A percentile compares a stretch with the other conserved stretches of the same genome.
phyloP scores from a whole-genome alignment of 1,140 invertebrate genomes.

The Drosophila prosaltans region DNA sequence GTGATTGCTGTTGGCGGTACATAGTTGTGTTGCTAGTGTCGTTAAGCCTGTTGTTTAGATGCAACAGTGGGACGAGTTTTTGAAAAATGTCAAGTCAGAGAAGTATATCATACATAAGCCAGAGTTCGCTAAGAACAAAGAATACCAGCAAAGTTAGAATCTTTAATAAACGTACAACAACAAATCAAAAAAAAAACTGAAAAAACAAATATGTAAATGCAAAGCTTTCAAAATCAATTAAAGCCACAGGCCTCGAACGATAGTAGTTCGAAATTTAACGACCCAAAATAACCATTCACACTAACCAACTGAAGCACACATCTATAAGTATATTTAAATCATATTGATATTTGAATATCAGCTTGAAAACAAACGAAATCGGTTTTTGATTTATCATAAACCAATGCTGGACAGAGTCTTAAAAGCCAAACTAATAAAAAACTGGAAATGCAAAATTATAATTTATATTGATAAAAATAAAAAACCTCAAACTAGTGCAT shows the following conservation, averaged over 20 bases:
- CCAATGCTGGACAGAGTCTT: slow-evolving; percentile 37
- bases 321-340: slow-evolving; percentile 55
- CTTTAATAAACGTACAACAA: not conserved
- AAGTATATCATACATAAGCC: too few species aligned
- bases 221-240: slow-evolving; percentile 73
- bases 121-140: too few species aligned
- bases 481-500: slow-evolving; percentile 51
- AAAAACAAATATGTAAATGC: slow-evolving; percentile 35
- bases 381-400: slow-evolving; percentile 75
- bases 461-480: slow-evolving; percentile 47
- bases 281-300: slow-evolving; percentile 47
- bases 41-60: slow-evolving; percentile 45
- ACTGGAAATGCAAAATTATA: slow-evolving; percentile 73
- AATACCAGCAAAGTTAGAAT: not conserved
- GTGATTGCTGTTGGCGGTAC: slow-evolving; percentile 38
- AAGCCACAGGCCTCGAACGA: slow-evolving; percentile 38
- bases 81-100: too few species aligned
- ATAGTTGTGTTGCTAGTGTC: slow-evolving; percentile 43
- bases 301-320: slow-evolving; percentile 20
- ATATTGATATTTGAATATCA: slow-evolving; percentile 57
- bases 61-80: slow-evolving; percentile 43
- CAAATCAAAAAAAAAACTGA: slow-evolving; percentile 23
- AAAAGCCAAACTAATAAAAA: slow-evolving; percentile 48
- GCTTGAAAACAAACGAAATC: slow-evolving; percentile 49
- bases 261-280: slow-evolving; percentile 35